Conservation (phyloP, 2,888 invertebrate species). For the Cantharis lateralis region DNA sequence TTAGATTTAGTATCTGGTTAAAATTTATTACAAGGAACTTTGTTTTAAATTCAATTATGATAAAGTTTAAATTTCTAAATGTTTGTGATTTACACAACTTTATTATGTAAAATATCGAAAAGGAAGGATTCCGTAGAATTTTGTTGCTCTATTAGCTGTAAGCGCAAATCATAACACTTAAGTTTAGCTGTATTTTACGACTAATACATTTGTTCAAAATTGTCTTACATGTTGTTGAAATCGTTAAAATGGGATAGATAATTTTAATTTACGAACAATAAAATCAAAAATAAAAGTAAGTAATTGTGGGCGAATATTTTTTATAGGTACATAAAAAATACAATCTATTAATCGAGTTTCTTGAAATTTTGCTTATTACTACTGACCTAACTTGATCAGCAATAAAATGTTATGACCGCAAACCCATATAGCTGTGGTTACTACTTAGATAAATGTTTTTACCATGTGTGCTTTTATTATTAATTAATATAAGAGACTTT, state of each 20-base stretch:
- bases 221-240: neutral
- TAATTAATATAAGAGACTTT: neutral
- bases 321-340: conserved; percentile 13
- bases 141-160: neutral
- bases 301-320: conserved; percentile 8
- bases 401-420: conserved; percentile 12
- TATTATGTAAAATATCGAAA: neutral
- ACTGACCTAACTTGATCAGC: conserved; percentile 9
- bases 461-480: neutral
- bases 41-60: neutral
- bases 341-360: conserved; percentile 16
- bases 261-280: conserved; percentile 7
- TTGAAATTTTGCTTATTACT: conserved; percentile 2
- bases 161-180: neutral
- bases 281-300: conserved; percentile 14
- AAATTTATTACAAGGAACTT: neutral
- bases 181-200: neutral
- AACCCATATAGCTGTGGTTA: neutral
- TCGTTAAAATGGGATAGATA: neutral
- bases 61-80: neutral
- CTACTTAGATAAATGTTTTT: neutral
- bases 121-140: too few species aligned
- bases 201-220: neutral
- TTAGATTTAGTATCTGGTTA: neutral
- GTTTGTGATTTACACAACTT: neutral